A percentile compares a stretch with the other conserved stretches of the same genome.
These are phyloP conservation scores for Halictus rubicundus DNA, from an alignment of 1,140 invertebrate genomes.

Conservation along the genomic window DNA sequence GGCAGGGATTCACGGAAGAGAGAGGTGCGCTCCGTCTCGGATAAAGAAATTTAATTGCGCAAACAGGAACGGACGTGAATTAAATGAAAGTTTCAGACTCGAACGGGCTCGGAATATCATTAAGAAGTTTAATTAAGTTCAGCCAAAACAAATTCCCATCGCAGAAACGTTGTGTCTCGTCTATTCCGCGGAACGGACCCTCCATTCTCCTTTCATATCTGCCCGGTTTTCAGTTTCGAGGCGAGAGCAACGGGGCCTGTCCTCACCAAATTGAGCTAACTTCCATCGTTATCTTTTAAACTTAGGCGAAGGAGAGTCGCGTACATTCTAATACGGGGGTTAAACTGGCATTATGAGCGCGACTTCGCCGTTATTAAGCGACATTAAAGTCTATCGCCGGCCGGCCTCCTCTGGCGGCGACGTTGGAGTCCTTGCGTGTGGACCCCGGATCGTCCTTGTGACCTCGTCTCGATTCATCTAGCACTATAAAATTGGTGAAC, in stretches of 20 bases:
- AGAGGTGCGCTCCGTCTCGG: background rate
- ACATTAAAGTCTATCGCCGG: background rate
- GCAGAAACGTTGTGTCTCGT: background rate
- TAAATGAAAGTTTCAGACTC: slow-evolving; percentile 25
- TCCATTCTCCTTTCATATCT: slow-evolving; percentile 10
- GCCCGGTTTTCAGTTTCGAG: background rate
- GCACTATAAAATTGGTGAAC: too few species aligned
- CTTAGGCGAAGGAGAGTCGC: background rate
- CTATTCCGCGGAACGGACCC: background rate
- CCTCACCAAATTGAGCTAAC: background rate
- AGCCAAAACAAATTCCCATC: slow-evolving; percentile 14
- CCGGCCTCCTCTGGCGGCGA: too few species aligned
- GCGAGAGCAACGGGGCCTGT: too few species aligned
- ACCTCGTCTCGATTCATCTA: too few species aligned
- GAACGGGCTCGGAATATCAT: slow-evolving; percentile 24
- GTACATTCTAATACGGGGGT: background rate
- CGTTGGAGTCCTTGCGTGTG: background rate
- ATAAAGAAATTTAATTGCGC: slow-evolving; percentile 15
- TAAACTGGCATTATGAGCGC: background rate
- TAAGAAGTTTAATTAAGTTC: slow-evolving; percentile 39
- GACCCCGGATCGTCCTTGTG: background rate
- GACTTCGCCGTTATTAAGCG: background rate
- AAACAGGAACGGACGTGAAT: slow-evolving; percentile 14
- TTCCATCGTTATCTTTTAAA: slow-evolving; percentile 1
- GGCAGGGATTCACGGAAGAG: too few species aligned